Evolutionary conservation across 2,797 vertebrate genomes (phyloP).

Genomic region (Glyptemys insculpta): DNA sequence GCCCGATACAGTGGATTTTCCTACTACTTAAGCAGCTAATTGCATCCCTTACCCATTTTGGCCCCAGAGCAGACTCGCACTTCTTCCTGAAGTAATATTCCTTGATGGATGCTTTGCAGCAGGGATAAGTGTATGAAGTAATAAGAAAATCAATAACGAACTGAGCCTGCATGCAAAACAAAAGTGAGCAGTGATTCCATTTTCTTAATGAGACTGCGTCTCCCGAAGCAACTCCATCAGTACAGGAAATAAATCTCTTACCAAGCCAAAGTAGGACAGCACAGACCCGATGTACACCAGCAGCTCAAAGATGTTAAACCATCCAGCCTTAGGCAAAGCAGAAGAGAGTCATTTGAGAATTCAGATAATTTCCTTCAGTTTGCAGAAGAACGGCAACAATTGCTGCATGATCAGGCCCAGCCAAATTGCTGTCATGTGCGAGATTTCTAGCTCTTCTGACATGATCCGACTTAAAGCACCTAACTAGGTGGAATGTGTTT

Average conservation of each 20-base stretch:
- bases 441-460: neutral
- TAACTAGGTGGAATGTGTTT: neutral
- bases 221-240: neutral
- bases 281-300: constrained; percentile 87
- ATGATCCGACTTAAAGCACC: neutral
- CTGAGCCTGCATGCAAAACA: constrained; percentile 78
- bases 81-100: constrained; percentile 85
- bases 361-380: neutral
- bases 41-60: constrained; percentile 77
- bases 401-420: neutral
- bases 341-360: neutral
- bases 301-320: constrained; percentile 85
- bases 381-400: neutral
- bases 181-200: neutral
- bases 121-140: constrained; percentile 48
- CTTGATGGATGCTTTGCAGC: constrained; percentile 78
- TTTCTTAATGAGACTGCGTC: neutral
- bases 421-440: neutral
- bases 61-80: constrained; percentile 81
- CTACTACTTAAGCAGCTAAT: neutral
- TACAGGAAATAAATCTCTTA: constrained; percentile 73
- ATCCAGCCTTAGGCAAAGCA: constrained; percentile 84
- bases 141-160: constrained; percentile 85
- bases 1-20: neutral
- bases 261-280: constrained; percentile 89